phyloP scores from a whole-genome alignment of 2,797 vertebrate genomes.

The Macropodus opercularis region DNA sequence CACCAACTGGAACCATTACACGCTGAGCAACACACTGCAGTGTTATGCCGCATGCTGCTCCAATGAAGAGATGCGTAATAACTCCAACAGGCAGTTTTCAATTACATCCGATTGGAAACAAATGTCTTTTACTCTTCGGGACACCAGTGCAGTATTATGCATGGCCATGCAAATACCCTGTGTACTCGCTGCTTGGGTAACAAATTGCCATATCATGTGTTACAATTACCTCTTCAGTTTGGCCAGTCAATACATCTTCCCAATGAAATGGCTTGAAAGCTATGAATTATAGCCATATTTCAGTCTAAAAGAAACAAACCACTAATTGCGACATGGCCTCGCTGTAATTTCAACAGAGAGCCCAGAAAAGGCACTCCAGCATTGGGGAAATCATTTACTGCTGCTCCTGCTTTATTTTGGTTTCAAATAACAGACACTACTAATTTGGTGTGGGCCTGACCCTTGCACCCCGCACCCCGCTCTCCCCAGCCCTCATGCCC shows the following conservation, averaged over 20 bases:
- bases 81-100: conserved; percentile 68
- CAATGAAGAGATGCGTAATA: conserved; percentile 69
- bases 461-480: conserved; percentile 71
- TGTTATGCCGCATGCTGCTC: conserved; percentile 59
- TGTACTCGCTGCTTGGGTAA: conserved; percentile 81
- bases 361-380: conserved; percentile 78
- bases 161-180: conserved; percentile 79
- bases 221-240: conserved; percentile 82
- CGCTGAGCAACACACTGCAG: conserved; percentile 47
- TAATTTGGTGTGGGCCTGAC: conserved; percentile 91
- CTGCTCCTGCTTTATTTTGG: conserved; percentile 91
- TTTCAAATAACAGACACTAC: conserved; percentile 93
- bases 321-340: conserved; percentile 87
- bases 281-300: conserved; percentile 90
- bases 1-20: conserved; percentile 71
- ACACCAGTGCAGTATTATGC: conserved; percentile 52
- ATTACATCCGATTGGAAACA: conserved; percentile 73
- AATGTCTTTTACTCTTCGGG: conserved; percentile 66
- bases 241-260: conserved; percentile 77
- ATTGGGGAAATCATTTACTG: conserved; percentile 86
- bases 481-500: conserved; percentile 60
- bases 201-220: conserved; percentile 87
- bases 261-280: conserved; percentile 84
- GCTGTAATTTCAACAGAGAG: conserved; percentile 80
- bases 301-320: conserved; percentile 88